Evolutionary conservation across 2,888 invertebrate genomes (phyloP), one percentile per base, ranked within the genome.

Genomic region (Maniola hyperantus): DNA sequence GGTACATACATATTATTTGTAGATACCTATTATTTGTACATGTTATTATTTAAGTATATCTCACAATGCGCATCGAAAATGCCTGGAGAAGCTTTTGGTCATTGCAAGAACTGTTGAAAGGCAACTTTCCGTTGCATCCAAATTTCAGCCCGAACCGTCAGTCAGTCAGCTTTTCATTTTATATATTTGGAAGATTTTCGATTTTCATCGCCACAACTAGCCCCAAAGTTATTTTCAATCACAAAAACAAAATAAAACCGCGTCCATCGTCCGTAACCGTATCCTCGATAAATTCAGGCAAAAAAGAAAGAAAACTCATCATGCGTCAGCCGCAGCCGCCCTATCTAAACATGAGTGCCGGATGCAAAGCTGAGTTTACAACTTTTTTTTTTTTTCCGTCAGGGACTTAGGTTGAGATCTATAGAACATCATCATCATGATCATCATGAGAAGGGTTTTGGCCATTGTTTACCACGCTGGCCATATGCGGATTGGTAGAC

Each of bases 251-350:
- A 55, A 55, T 15, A 8, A 15, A 13, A 36, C 8, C 8, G 1
- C 18, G 6, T 5, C 0, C 5, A 10, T 11, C 39, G 36, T 39
- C 18, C 10, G 36, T 51, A 10, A 8, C 15, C 55, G 15, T 36
- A 15, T 39, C 7, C 18, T 11, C 13, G 55, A 55, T 54, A 34
- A 54, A 54, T 54, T 34, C 34, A 15, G 54, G 4, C 33, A 13
- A 53, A 5, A n/a, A 15, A n/a, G 15, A 34, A 54, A 54, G 34
- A 54, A 54, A 54, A 54, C 34, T 34, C 15, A 54, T 34, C 54
- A 54, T 15, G 15, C 34, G 54, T 36, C 54, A 2, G 26, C 33
- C n/a, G 5, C 54, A 54, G 34, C 34, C n/a, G 13, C 7, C 8
- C 34, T 34, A 34, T 1, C 51, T 48, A 48, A 48, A 20, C 33